Evolutionary conservation across 2,888 invertebrate genomes (phyloP).

Genomic region (Diabrotica balteata): DNA sequence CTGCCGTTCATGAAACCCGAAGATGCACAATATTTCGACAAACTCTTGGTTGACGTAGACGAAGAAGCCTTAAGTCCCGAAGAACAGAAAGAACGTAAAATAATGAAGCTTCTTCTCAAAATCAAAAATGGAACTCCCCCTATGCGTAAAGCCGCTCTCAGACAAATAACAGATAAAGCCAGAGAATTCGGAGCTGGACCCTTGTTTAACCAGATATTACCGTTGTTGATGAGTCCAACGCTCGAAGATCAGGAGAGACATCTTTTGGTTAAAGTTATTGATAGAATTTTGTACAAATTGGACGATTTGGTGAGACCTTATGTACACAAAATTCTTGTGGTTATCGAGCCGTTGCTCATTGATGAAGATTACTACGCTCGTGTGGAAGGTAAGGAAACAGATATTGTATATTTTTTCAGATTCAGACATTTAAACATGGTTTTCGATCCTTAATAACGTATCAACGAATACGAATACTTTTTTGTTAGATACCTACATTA

Average conservation of each 20-base stretch:
- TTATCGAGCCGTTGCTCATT: conserved; percentile 97
- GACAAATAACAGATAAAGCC: conserved; percentile 99
- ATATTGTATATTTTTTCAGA: neutral
- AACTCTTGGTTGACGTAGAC: conserved; percentile 96
- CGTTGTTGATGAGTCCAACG: conserved; percentile 99
- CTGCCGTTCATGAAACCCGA: conserved; percentile 99
- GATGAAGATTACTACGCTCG: conserved; percentile 99
- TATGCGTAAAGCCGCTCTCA: conserved; percentile 96
- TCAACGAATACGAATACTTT: no score
- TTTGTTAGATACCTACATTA: no score
- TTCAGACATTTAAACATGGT: neutral
- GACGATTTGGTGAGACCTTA: conserved; percentile 99
- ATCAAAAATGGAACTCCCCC: conserved; percentile 99
- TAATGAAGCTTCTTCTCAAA: conserved; percentile 97
- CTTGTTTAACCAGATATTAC: conserved; percentile 98
- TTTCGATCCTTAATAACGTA: no score
- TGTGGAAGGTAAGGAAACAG: conserved; percentile 81
- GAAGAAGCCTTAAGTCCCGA: conserved; percentile 95
- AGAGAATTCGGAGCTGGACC: conserved; percentile 98
- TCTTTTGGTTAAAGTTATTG: conserved; percentile 97
- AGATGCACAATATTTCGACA: conserved; percentile 99
- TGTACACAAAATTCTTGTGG: conserved; percentile 99
- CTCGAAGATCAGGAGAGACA: conserved; percentile 99
- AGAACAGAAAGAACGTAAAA: conserved; percentile 97
- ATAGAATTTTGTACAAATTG: conserved; percentile 96